Percentiles rank a stretch among this genome's conserved stretches.
Conservation (phyloP, 2,888 invertebrate genomes). For the Nymphalis urticae region DNA sequence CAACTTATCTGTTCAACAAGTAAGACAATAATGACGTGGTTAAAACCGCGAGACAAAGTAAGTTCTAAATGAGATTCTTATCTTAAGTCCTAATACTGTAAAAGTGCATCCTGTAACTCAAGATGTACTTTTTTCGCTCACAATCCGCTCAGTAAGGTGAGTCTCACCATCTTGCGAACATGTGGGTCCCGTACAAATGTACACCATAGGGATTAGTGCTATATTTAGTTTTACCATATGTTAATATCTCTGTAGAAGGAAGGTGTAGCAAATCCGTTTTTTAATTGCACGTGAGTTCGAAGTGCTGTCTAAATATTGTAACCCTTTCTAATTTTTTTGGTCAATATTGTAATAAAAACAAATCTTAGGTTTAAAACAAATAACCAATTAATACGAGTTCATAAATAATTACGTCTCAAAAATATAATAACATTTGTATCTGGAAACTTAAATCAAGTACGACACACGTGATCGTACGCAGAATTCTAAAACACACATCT, state of each 20-base stretch:
- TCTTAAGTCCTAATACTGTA: conserved; percentile 50
- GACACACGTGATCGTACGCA: conserved; percentile 24
- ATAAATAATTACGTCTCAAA: neutral
- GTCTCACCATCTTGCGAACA: conserved; percentile 74
- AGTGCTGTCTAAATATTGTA: conserved; percentile 45
- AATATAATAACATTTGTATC: neutral
- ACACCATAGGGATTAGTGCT: conserved; percentile 56
- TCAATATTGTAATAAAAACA: neutral
- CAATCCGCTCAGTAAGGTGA: conserved; percentile 71
- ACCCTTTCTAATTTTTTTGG: conserved; percentile 33
- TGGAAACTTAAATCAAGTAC: conserved; percentile 26
- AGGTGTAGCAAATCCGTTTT: conserved; percentile 47
- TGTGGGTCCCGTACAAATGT: conserved; percentile 61
- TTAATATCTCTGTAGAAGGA: conserved; percentile 55
- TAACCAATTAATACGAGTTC: neutral
- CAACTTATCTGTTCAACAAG: too few relatives aligned
- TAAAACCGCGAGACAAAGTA: too few relatives aligned
- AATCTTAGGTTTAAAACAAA: neutral
- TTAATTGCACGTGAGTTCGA: conserved; percentile 45
- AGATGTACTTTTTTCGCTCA: conserved; percentile 72
- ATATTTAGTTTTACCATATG: conserved; percentile 78
- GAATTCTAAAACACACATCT: conserved; percentile 30
- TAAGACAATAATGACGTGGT: too few relatives aligned
- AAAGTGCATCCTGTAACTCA: conserved; percentile 77
- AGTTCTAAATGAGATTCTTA: too few relatives aligned